Conservation (phyloP, 2,888 invertebrate genomes). For the Petrolisthes cinctipes region DNA sequence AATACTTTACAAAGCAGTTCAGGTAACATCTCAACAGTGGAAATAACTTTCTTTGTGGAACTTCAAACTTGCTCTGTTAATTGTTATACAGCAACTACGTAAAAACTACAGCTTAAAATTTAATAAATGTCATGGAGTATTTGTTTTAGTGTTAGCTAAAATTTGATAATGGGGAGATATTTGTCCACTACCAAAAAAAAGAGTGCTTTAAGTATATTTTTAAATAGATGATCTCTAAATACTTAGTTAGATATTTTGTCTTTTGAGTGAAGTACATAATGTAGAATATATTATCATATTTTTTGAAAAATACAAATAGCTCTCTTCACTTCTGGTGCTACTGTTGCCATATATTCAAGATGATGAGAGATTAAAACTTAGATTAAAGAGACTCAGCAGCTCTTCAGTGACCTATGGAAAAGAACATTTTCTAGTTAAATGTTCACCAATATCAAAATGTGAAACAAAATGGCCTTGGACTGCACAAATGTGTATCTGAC, state of each 20-base stretch:
- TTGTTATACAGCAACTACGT: too few relatives aligned
- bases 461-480: constrained; percentile 58
- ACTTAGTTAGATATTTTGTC: constrained; percentile 56
- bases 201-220: constrained; percentile 60
- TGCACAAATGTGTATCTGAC: constrained; percentile 54
- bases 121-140: too few relatives aligned
- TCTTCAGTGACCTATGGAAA: neutral
- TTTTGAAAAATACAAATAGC: constrained; percentile 32
- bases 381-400: constrained; percentile 1
- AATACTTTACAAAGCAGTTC: too few relatives aligned
- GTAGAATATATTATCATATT: constrained; percentile 45
- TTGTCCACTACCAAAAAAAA: constrained; percentile 52
- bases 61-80: too few relatives aligned
- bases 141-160: neutral
- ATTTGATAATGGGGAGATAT: constrained; percentile 26
- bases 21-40: too few relatives aligned
- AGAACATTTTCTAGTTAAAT: constrained; percentile 23
- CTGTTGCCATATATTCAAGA: constrained; percentile 56
- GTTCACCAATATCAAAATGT: constrained; percentile 50
- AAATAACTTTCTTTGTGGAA: too few relatives aligned
- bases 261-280: constrained; percentile 6
- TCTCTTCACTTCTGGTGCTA: constrained; percentile 62
- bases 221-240: constrained; percentile 60
- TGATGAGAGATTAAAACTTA: constrained; percentile 28
- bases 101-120: too few relatives aligned